phyloP scores from a whole-genome alignment of 2,113 vertebrate species.

The Leucoraja erinaceus region DNA sequence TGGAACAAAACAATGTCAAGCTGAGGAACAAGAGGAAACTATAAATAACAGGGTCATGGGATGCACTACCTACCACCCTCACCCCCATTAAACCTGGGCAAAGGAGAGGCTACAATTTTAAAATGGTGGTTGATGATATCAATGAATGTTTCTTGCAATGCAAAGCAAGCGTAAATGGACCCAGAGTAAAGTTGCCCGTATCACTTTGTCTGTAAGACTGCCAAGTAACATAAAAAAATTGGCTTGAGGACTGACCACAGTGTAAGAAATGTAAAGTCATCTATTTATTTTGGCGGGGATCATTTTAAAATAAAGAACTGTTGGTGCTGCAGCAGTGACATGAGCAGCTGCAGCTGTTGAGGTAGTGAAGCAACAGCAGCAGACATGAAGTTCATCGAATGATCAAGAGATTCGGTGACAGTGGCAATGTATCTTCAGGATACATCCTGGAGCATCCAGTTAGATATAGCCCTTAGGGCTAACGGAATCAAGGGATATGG shows the following conservation, averaged over 20 bases:
- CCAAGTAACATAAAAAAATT: slow-evolving; percentile 3
- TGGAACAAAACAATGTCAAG: not conserved
- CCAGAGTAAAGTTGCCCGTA: not conserved
- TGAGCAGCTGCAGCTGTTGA: slow-evolving; percentile 24
- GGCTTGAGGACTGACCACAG: slow-evolving; percentile 4
- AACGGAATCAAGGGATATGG: too few relatives aligned
- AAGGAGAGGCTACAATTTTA: not conserved
- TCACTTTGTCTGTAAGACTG: not conserved
- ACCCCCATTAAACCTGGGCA: not conserved
- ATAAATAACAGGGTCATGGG: not conserved
- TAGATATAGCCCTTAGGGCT: too few relatives aligned
- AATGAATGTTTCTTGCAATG: not conserved
- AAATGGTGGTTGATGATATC: not conserved
- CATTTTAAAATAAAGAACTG: slow-evolving; percentile 27
- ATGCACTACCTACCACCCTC: not conserved
- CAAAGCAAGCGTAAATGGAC: not conserved
- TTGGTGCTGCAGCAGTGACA: not conserved
- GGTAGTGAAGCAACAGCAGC: not conserved
- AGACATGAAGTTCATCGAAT: not conserved
- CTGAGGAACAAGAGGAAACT: not conserved
- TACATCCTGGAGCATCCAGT: not conserved
- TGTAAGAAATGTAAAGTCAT: slow-evolving; percentile 30
- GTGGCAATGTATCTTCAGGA: not conserved
- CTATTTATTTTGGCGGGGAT: slow-evolving; percentile 20
- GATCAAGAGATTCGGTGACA: not conserved